phyloP scores from a whole-genome alignment of 2,113 vertebrate genomes.

The Myrmophylax atrothorax region DNA sequence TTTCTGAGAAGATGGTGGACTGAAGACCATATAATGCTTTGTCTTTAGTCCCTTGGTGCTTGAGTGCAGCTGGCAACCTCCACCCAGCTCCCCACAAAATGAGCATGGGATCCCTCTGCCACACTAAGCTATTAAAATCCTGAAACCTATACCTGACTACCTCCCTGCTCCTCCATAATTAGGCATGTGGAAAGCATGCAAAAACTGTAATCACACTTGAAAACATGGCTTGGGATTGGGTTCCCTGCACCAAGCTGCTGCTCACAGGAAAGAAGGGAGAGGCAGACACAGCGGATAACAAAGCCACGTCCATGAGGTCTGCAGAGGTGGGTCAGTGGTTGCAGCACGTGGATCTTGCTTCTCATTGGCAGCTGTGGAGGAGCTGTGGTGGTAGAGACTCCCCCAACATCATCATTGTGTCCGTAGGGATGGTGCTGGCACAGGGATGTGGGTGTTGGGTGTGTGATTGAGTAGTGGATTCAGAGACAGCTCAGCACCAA shows the following conservation, averaged over 20 bases:
- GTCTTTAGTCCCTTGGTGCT: background rate
- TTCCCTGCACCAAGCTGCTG: background rate
- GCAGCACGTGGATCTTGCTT: accelerated
- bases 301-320: accelerated
- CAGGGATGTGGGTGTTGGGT: background rate
- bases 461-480: background rate
- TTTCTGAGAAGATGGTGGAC: background rate
- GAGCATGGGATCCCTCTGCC: accelerated
- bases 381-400: background rate
- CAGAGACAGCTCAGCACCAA: background rate
- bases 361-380: accelerated
- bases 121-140: background rate
- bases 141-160: background rate
- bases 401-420: accelerated
- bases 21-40: background rate
- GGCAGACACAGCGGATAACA: background rate
- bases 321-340: background rate
- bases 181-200: background rate
- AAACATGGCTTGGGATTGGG: background rate
- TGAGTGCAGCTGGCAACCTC: background rate
- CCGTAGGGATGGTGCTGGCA: background rate
- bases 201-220: background rate
- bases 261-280: background rate
- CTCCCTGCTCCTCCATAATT: background rate
- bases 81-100: background rate